Evolutionary conservation across 2,888 invertebrate genomes (phyloP), one percentile per base, ranked within the genome.

Genomic region (Ophion ellenae): DNA sequence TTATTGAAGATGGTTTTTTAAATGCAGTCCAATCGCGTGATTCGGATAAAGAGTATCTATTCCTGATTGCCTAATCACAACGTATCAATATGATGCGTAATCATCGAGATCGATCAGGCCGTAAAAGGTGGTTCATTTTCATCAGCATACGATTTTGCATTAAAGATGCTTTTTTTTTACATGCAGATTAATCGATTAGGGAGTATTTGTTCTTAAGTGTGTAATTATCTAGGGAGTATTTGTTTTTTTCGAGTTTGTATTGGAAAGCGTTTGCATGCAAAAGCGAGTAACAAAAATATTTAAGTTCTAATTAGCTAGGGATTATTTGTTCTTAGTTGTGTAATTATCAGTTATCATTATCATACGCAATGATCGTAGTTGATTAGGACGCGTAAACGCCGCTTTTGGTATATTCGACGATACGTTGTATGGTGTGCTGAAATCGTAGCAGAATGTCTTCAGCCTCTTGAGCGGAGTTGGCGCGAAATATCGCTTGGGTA

Each of bases 401-500:
- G 45, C 85, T 87, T 64, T 90, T 91, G 0, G 90, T 90, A 64
- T 89, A 91, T 6, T 91, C 89, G 7, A 92, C 92, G 70, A 92
- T 92, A 64, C 82, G 82, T 61, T 91, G 89, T 0, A 92, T 90
- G 45, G 90, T 90, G 73, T 84, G 76, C 47, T 90, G 91, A 64
- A 91, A 92, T 6, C 91, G 87, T 0, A 24, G 67, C 45, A 92
- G 88, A 14, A 89, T 88, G n/a, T 77, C 47, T 63, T 87, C 88
- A 0, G 91, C 92, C 5, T 91, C 89, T 28, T 80, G 81, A 0
- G 88, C 69, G 2, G 90, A 88, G 5, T 88, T 88, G 4, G 92
- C 90, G n/a, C 87, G 89, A 63, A 91, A 92, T 81, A 92, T 92
- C 2, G 91, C 90, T 20, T 84, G 88, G 0, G 91, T 91, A 80